Evolutionary conservation across 2,888 invertebrate genomes (phyloP), one percentile per base, ranked within the genome.

Genomic region (Epirrhoe tristata): DNA sequence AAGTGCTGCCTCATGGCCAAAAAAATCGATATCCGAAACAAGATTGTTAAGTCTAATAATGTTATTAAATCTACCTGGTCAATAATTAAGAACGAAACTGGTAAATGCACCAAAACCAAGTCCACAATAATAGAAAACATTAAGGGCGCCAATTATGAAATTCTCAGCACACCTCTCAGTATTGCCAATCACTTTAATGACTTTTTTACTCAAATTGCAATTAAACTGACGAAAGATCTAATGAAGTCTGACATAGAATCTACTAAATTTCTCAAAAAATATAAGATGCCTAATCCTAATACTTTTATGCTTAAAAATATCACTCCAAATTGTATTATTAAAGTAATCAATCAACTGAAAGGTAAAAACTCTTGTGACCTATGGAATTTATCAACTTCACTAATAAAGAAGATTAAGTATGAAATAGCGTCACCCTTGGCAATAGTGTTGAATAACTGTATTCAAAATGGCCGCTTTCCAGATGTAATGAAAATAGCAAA

Each of bases 401-500:
- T 57, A 14, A n/a, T 57, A n/a, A 57, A 57, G 48, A 31, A 14
- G 0, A 4, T 57, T 10, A 57, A 57, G 7, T 1, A 12, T 48
- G 57, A 57, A 57, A 6, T 57, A 48, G 57, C 57, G n/a, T 1
- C 5, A 5, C 57, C 57, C 8, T 12, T 51, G 10, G 17, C 14
- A 34, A n/a, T 31, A 39, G 50, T 16, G 14, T 31, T 60, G 8
- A 60, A 60, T 43, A 14, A 43, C 8, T 60, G 60, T 10, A 24
- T 60, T n/a, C n/a, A 43, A 1, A 53, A 12, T 5, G 60, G 60
- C 10, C 2, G 4, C 6, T 59, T 59, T 12, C 52, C 52, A 5
- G 59, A 59, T n/a, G 5, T 52, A n/a, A 52, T 59, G 2, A 59
- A 59, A 52, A 1, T 55, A 39, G 55, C 55, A 10, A 55, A 59